These are phyloP conservation scores for Lepus townsendii DNA, from an alignment of 2,797 vertebrate species.

Conservation along the genomic window DNA sequence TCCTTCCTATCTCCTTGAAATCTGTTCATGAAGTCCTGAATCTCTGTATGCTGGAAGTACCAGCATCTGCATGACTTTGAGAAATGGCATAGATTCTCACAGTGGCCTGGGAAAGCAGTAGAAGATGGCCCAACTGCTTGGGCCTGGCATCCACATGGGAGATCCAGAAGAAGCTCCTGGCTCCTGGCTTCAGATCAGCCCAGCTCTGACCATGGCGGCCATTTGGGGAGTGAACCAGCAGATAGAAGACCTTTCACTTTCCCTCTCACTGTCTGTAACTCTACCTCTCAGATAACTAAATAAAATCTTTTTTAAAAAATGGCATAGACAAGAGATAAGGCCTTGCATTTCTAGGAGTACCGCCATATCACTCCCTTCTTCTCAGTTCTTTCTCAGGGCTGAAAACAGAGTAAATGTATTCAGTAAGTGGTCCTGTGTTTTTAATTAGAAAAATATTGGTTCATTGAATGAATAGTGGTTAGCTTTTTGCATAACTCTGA, in stretches of 20 bases:
- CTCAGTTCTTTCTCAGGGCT: neutral
- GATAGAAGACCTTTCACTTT: too few relatives aligned
- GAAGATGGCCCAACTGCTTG: too few relatives aligned
- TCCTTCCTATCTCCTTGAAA: neutral
- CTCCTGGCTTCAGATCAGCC: too few relatives aligned
- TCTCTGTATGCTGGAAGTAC: neutral
- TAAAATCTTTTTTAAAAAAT: neutral
- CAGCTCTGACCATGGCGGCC: too few relatives aligned
- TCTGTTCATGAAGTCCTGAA: neutral
- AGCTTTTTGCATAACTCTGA: neutral
- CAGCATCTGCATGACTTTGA: neutral
- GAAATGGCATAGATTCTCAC: neutral
- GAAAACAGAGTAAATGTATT: neutral
- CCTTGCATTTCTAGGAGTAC: neutral
- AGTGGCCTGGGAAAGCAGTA: too few relatives aligned
- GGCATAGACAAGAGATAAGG: neutral
- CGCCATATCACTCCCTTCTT: neutral
- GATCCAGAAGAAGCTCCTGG: too few relatives aligned
- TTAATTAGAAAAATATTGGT: conserved; percentile 41
- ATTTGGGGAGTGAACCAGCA: too few relatives aligned
- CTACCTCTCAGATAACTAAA: too few relatives aligned
- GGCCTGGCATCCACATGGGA: too few relatives aligned
- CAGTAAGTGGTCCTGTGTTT: neutral
- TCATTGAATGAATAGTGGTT: neutral
- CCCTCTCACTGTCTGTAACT: too few relatives aligned